Base-by-base conservation (phyloP, 2,113 vertebrate genomes). In the Seriola dumerili region DNA sequence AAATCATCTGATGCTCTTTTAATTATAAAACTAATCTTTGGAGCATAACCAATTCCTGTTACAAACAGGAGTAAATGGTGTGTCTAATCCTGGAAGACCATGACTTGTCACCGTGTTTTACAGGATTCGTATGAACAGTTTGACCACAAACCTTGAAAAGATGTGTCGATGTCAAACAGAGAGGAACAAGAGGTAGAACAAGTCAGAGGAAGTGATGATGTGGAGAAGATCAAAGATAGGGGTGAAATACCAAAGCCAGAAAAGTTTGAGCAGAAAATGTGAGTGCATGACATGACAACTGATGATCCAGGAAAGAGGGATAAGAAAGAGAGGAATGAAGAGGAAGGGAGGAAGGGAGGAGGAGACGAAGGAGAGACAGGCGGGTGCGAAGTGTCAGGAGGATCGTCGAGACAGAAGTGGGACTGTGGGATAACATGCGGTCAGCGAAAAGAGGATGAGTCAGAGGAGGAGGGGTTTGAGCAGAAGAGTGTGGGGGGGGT, bases 391-490 rank as follows among this genome's bases (percentile, higher is more conserved):
- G 46, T 72, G 91, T 84, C 72, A 34, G 32, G 29, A 65, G 50
- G 25, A 54, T n/a, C 62, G 69, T 71, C 5, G 57, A 73, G 58
- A 85, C 76, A 82, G 23, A 75, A 71, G 48, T 38, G 67, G 72
- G 68, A 73, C 72, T 72, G 86, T 75, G 65, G 72, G 73, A 76
- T 72, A 64, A 81, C 29, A 29, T 73, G 32, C 4, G 74, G 77
- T 89, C 87, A 83, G 73, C 63, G 9, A 79, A 88, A 69, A 85
- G 23, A 50, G 42, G 69, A 79, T 78, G 83, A 90, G 87, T 88
- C 83, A 84, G 75, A 74, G 77, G 78, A 77, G 25, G 42, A 58
- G 34, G 40, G 52, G 12, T 17, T 38, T 12, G 38, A 65, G 64
- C 25, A 38, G 19, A 12, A 5, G 50, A 4, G 17, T 52, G n/a